Evolutionary conservation across 2,797 vertebrate species (phyloP).

Genomic region (Cynopterus sphinx): DNA sequence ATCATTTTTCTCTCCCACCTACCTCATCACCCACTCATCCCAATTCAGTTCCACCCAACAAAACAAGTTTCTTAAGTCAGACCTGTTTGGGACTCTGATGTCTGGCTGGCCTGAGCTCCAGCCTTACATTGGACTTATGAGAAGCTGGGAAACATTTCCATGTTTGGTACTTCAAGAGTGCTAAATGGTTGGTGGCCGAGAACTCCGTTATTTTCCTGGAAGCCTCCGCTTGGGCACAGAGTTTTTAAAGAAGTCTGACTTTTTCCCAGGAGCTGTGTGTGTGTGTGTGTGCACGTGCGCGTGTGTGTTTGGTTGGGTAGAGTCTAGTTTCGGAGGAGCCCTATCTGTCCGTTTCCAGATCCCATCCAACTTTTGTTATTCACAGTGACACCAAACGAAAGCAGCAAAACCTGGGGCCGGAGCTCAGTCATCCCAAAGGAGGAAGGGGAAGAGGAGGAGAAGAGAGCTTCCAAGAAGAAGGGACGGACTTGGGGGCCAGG

Average conservation of each 20-base stretch:
- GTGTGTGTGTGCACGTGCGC: background rate
- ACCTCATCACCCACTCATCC: background rate
- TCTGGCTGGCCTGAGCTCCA: background rate
- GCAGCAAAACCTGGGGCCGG: conserved; percentile 90
- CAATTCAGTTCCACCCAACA: background rate
- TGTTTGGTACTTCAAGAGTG: background rate
- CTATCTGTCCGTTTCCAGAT: background rate
- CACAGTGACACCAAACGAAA: conserved; percentile 93
- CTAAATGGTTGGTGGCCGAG: background rate
- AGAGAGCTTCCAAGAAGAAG: conserved; percentile 94
- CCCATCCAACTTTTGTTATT: conserved; percentile 25
- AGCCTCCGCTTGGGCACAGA: background rate
- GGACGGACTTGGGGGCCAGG: conserved; percentile 90
- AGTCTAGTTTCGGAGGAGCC: background rate
- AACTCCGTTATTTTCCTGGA: background rate
- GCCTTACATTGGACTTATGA: background rate
- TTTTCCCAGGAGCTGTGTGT: background rate
- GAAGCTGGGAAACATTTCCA: background rate
- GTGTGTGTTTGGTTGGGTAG: background rate
- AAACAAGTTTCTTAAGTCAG: background rate
- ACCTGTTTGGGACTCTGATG: background rate
- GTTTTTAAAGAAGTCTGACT: background rate
- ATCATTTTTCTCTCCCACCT: background rate
- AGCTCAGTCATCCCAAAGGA: conserved; percentile 88
- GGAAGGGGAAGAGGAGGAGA: conserved; percentile 91